Conservation (phyloP, 2,797 vertebrate genomes). For the Pseudopleuronectes americanus region DNA sequence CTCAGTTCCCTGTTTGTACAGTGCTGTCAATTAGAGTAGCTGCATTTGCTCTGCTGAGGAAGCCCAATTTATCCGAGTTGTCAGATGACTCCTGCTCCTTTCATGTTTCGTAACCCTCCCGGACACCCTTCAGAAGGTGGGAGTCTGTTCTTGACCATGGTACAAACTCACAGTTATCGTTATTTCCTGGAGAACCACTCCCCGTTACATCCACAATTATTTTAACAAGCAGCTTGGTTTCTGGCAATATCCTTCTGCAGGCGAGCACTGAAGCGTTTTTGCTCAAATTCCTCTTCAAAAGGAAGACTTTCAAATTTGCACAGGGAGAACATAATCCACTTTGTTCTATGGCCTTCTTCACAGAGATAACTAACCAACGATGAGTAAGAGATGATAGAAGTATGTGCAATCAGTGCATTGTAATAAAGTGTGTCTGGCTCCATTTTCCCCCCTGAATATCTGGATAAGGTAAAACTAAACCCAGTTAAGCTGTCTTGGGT, state of each 20-base stretch:
- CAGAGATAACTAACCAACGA: background rate
- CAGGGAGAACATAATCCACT: background rate
- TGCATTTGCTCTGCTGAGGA: conserved; percentile 4
- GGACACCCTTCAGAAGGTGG: background rate
- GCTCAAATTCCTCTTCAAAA: background rate
- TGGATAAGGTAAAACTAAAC: background rate
- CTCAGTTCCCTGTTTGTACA: background rate
- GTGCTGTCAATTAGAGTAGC: conserved; percentile 1
- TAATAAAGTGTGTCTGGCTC: background rate
- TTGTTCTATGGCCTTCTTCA: background rate
- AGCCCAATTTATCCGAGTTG: background rate
- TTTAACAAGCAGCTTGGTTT: background rate
- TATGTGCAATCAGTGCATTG: background rate
- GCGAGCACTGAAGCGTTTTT: background rate
- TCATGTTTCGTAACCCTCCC: conserved; percentile 4
- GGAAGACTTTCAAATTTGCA: background rate
- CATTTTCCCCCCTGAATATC: background rate
- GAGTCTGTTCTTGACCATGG: background rate
- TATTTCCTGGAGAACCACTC: background rate
- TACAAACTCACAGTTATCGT: background rate
- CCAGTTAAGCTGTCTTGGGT: background rate
- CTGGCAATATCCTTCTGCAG: background rate
- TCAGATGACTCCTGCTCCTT: conserved; percentile 9
- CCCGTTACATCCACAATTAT: background rate
- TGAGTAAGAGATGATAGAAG: background rate